Evolutionary conservation across 2,888 invertebrate species (phyloP).

Genomic region (Oeneis ivallda): DNA sequence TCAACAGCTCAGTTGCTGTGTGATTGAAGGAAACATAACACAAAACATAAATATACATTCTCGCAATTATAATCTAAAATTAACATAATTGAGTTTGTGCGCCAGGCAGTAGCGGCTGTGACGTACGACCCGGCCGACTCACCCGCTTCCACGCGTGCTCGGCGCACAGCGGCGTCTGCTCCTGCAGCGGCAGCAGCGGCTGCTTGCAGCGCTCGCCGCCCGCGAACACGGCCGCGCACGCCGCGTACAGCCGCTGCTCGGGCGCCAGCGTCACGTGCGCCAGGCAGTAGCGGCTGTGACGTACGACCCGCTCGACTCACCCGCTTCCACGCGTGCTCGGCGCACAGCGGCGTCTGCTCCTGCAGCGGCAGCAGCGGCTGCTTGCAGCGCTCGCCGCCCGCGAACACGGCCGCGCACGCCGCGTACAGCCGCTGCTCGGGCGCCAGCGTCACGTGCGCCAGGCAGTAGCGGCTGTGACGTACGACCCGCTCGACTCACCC

Average conservation of each 20-base stretch:
- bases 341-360: conserved; percentile 89
- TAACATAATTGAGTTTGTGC: too few relatives aligned
- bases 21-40: too few relatives aligned
- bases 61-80: too few relatives aligned
- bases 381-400: conserved; percentile 72
- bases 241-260: conserved; percentile 87
- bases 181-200: conserved; percentile 70
- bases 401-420: conserved; percentile 76
- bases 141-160: conserved; percentile 92
- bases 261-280: conserved; percentile 87
- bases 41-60: too few relatives aligned
- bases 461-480: conserved; percentile 84
- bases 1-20: too few relatives aligned
- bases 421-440: conserved; percentile 88
- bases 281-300: too few relatives aligned
- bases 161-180: conserved; percentile 90
- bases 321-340: conserved; percentile 91
- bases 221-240: conserved; percentile 77
- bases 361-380: conserved; percentile 72
- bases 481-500: conserved; percentile 68
- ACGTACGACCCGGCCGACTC: conserved; percentile 39
- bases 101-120: too few relatives aligned
- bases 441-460: conserved; percentile 91
- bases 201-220: conserved; percentile 74
- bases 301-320: conserved; percentile 57